A percentile compares a stretch with the other conserved stretches of the same genome.
Evolutionary conservation across 2,888 invertebrate genomes (phyloP).

Genomic region (Calameuta idolon): DNA sequence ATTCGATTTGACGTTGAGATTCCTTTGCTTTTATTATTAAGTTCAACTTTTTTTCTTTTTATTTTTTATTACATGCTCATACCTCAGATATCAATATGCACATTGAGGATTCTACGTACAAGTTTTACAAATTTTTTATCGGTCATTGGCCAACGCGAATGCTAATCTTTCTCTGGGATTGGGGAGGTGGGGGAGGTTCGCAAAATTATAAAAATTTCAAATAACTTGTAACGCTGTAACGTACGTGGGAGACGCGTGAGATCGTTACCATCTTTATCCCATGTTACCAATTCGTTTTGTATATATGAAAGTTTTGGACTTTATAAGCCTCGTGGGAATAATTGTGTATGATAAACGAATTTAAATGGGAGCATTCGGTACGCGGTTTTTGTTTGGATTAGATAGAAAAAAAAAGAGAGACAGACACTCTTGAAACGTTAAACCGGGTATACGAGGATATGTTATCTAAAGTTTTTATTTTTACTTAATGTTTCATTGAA

Average conservation of each 20-base stretch:
- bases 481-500: no score
- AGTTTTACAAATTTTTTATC: constrained; percentile 37
- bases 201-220: background rate
- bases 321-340: background rate
- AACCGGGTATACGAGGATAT: no score
- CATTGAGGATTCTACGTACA: background rate
- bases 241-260: background rate
- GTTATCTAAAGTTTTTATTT: no score
- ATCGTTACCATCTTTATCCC: background rate
- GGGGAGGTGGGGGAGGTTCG: no score
- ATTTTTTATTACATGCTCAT: background rate
- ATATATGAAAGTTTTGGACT: background rate
- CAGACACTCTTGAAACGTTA: no score
- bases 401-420: no score
- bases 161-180: background rate
- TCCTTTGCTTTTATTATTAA: background rate
- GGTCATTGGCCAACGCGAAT: constrained; percentile 13
- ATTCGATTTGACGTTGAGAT: background rate
- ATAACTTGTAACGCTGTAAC: background rate
- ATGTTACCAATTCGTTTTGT: background rate
- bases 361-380: background rate
- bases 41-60: background rate
- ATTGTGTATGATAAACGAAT: background rate
- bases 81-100: background rate
- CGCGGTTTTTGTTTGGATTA: background rate